These are phyloP conservation scores for Dolichoris vasculosae DNA, from an alignment of 1,140 invertebrate genomes.

Conservation along the genomic window DNA sequence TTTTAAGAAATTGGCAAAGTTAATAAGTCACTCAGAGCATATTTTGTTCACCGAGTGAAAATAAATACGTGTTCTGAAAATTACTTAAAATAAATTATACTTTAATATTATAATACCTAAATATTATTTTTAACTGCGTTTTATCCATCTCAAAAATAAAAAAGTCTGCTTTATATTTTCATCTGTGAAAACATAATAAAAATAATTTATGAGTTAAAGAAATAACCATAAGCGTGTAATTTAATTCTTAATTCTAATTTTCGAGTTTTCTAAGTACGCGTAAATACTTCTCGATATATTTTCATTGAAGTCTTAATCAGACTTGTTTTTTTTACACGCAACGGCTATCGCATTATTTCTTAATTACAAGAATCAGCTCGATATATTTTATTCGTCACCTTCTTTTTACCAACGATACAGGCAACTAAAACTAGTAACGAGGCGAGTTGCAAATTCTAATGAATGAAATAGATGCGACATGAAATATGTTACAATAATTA, in stretches of 20 bases:
- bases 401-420: not conserved
- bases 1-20: too few relatives aligned
- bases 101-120: too few relatives aligned
- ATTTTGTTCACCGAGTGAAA: too few relatives aligned
- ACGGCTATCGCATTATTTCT: not conserved
- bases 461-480: not conserved
- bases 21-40: too few relatives aligned
- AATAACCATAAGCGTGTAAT: too few relatives aligned
- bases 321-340: not conserved
- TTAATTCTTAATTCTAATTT: not conserved
- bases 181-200: not conserved
- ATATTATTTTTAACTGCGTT: too few relatives aligned
- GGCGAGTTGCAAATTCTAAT: constrained; percentile 29
- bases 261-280: not conserved
- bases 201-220: not conserved
- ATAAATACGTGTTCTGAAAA: too few relatives aligned
- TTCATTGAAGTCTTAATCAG: not conserved
- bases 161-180: too few relatives aligned
- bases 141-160: too few relatives aligned
- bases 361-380: too few relatives aligned
- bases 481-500: constrained; percentile 29
- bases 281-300: constrained; percentile 2
- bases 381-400: not conserved
- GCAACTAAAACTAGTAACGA: constrained; percentile 23
- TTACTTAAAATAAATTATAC: too few relatives aligned